A percentile compares a stretch with the other conserved stretches of the same genome.
These are phyloP conservation scores for Chromoteleia sp. DNA, from an alignment of 2,888 invertebrate species.

Conservation along the genomic window DNA sequence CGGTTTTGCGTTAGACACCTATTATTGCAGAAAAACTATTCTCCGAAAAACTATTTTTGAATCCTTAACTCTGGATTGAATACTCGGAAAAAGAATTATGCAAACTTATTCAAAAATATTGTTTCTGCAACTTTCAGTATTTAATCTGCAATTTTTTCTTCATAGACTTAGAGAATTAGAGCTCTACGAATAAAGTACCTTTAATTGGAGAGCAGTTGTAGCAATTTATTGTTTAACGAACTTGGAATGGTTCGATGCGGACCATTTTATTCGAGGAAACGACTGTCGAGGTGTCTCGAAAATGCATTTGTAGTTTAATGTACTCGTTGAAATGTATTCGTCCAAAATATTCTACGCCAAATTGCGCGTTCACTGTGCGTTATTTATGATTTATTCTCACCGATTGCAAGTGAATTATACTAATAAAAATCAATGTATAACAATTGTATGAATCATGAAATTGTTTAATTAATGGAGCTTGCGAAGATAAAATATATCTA, in stretches of 20 bases:
- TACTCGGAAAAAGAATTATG: neutral
- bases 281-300: conserved; percentile 19
- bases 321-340: conserved; percentile 17
- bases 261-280: conserved; percentile 18
- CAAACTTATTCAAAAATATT: conserved; percentile 5
- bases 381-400: conserved; percentile 4
- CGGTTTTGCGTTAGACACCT: too few relatives aligned
- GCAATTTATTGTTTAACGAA: conserved; percentile 19
- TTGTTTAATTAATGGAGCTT: too few relatives aligned
- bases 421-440: too few relatives aligned
- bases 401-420: conserved; percentile 3
- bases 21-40: too few relatives aligned
- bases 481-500: too few relatives aligned
- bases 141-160: conserved; percentile 24
- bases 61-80: neutral
- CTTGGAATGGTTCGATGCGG: neutral
- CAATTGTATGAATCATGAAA: too few relatives aligned
- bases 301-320: conserved; percentile 17
- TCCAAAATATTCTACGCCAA: too few relatives aligned
- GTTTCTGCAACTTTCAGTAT: conserved; percentile 6
- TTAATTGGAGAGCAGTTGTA: conserved; percentile 14
- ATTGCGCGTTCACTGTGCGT: neutral
- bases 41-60: neutral
- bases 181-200: conserved; percentile 17
- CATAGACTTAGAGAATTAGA: conserved; percentile 27